These are phyloP conservation scores for Falco biarmicus DNA, from an alignment of 2,797 vertebrate genomes.

Conservation along the genomic window DNA sequence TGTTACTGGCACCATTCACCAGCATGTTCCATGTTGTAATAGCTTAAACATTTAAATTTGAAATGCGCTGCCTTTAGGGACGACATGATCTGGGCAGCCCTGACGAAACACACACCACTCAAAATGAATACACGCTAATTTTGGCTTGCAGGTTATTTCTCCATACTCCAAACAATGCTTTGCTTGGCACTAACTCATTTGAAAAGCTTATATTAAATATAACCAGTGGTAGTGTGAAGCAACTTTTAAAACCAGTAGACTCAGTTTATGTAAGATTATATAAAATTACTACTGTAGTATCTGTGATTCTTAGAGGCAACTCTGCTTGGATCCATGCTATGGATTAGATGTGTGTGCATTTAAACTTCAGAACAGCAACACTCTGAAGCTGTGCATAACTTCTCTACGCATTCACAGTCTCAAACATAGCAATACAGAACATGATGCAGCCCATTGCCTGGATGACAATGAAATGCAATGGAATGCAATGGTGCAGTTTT, in stretches of 20 bases:
- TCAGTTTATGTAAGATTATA: not conserved
- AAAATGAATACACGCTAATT: slow-evolving; percentile 31
- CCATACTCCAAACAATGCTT: slow-evolving; percentile 56
- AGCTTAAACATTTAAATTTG: slow-evolving; percentile 40
- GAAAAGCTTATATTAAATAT: not conserved
- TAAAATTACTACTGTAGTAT: not conserved
- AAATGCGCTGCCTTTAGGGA: slow-evolving; percentile 61
- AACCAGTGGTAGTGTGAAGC: not conserved
- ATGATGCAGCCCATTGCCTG: rapidly evolving
- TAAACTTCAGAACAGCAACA: not conserved
- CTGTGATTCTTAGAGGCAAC: not conserved
- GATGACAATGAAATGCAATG: not conserved
- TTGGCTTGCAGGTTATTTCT: slow-evolving; percentile 59
- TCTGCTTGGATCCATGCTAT: not conserved
- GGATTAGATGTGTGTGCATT: rapidly evolving
- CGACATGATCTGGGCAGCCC: slow-evolving; percentile 56
- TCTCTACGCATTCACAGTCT: not conserved
- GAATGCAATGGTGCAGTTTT: not conserved
- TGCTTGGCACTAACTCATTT: slow-evolving; percentile 28
- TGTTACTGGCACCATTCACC: slow-evolving; percentile 41
- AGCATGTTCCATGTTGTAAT: slow-evolving; percentile 54
- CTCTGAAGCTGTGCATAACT: not conserved
- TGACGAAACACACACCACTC: slow-evolving; percentile 43
- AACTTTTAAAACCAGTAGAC: slow-evolving; percentile 12
- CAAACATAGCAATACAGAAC: not conserved